A percentile compares a stretch with the other conserved stretches of the same genome.
Conservation (phyloP, 2,888 invertebrate species). For the Heliconius cydno region DNA sequence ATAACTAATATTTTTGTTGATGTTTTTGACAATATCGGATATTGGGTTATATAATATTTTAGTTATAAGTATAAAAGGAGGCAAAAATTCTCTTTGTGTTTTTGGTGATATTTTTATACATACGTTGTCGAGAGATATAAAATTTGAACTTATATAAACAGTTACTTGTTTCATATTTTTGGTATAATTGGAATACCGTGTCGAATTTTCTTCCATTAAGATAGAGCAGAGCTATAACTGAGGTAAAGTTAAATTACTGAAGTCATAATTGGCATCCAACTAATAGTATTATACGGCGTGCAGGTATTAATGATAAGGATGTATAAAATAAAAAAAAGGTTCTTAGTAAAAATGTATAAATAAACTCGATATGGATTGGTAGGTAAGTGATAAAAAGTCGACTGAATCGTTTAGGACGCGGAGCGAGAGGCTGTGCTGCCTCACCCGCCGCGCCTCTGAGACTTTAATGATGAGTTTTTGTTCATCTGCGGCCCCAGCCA, state of each 20-base stretch:
- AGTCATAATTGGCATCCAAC: conserved; percentile 46
- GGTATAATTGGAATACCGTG: conserved; percentile 24
- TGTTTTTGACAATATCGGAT: no score
- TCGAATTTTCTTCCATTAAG: conserved; percentile 22
- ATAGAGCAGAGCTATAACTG: conserved; percentile 26
- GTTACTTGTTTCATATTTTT: neutral
- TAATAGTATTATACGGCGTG: conserved; percentile 42
- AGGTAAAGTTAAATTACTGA: conserved; percentile 35
- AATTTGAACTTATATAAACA: neutral
- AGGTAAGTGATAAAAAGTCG: conserved; percentile 75
- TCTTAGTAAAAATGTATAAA: conserved; percentile 71
- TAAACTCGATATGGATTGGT: conserved; percentile 72
- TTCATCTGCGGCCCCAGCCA: conserved; percentile 59
- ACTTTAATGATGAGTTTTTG: conserved; percentile 82
- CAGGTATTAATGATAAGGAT: conserved; percentile 49
- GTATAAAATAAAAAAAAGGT: conserved; percentile 57
- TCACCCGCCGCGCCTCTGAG: conserved; percentile 74
- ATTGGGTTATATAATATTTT: no score
- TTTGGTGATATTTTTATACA: neutral
- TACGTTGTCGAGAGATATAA: neutral
- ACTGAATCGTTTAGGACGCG: conserved; percentile 74
- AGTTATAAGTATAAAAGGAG: neutral
- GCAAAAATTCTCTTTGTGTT: neutral
- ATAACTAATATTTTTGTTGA: no score
- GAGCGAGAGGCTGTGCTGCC: conserved; percentile 69